Conservation (phyloP, 2,113 vertebrate genomes). For the Bambusicola thoracicus region DNA sequence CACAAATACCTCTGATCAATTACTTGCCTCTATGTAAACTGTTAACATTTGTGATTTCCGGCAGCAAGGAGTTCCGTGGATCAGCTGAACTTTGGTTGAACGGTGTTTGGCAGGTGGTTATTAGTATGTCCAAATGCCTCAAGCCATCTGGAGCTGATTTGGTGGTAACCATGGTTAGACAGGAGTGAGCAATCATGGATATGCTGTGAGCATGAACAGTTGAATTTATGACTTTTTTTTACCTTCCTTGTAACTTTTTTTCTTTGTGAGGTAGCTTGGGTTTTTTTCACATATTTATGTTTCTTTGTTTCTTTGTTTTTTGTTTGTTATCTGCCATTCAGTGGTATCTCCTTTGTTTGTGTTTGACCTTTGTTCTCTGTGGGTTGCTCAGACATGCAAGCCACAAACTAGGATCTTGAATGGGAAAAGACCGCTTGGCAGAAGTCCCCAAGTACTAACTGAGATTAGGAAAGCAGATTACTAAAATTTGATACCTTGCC, state of each 20-base stretch:
- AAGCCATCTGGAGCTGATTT: neutral
- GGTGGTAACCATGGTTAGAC: neutral
- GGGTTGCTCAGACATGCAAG: neutral
- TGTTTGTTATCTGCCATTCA: neutral
- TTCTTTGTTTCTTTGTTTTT: neutral
- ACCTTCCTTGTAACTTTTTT: neutral
- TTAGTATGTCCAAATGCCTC: too few relatives aligned
- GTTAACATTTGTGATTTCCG: rapidly evolving
- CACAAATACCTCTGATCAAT: neutral
- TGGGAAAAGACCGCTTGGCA: neutral
- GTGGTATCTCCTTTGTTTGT: rapidly evolving
- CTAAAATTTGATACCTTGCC: neutral
- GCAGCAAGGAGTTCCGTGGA: neutral
- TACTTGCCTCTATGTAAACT: neutral
- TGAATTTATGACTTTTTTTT: neutral
- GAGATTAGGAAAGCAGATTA: neutral
- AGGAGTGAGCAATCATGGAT: neutral
- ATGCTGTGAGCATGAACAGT: neutral
- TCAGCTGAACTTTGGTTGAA: neutral
- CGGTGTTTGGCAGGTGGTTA: neutral
- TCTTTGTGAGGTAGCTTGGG: neutral
- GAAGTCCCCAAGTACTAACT: neutral
- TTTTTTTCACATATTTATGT: neutral
- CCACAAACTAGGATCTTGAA: neutral
- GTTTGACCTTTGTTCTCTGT: neutral